phyloP scores from a whole-genome alignment of 2,113 vertebrate genomes.

The Dicerorhinus sumatrensis region DNA sequence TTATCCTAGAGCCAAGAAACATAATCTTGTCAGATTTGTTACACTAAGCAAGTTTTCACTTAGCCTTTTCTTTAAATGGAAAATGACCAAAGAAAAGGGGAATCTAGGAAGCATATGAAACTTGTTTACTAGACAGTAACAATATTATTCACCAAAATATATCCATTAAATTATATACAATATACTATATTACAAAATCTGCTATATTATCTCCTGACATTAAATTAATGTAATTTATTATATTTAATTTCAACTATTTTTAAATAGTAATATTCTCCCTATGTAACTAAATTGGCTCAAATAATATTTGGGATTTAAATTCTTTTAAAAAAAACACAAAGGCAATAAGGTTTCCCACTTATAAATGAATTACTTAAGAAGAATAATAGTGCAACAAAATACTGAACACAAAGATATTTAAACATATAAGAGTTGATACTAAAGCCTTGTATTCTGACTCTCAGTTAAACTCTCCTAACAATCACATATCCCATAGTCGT shows the following conservation, averaged over 20 bases:
- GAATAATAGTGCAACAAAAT: background rate
- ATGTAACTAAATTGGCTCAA: background rate
- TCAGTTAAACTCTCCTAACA: background rate
- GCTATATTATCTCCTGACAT: background rate
- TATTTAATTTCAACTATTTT: background rate
- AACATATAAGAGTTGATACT: background rate
- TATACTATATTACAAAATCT: background rate
- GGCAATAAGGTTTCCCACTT: background rate
- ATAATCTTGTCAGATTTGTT: conserved; percentile 58
- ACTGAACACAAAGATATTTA: conserved; percentile 11
- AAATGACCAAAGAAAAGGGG: background rate
- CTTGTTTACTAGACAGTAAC: background rate
- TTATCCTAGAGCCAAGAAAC: background rate
- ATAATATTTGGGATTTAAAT: conserved; percentile 6
- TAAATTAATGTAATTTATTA: background rate
- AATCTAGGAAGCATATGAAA: background rate
- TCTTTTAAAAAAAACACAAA: conserved; percentile 15
- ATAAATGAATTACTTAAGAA: background rate
- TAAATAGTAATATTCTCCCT: background rate
- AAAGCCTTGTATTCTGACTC: background rate
- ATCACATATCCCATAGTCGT: background rate
- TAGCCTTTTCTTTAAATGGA: conserved; percentile 26
- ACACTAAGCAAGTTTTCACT: conserved; percentile 42
- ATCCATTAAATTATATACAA: background rate
- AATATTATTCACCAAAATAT: background rate